Evolutionary conservation across 2,888 invertebrate genomes (phyloP), one percentile per base, ranked within the genome.

Genomic region (Nomada lathburiana): DNA sequence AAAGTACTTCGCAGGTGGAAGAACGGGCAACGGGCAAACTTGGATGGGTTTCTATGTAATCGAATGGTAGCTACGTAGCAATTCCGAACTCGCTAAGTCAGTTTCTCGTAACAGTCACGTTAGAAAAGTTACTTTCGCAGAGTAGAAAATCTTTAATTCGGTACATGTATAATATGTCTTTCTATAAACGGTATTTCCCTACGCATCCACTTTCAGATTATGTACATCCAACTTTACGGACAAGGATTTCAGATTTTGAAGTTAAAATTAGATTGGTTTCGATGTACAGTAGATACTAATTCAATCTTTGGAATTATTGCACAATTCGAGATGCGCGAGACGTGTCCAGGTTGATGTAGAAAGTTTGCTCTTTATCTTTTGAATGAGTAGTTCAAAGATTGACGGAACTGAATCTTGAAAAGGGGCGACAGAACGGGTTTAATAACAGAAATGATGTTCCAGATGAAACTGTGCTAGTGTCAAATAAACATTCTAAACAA

Each of bases 1-100:
- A 55, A 73, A 57, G 55, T 57, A 26, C 55, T 55, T 44, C 9
- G 50, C 44, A 47, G 65, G 50, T 50, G 23, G 64, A 57, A 42
- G 13, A 47, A 47, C 57, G 29, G 18, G 53, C 13, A n/a, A 23
- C 23, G 10, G 36, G 36, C 13, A 42, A 74, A 60, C 67, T 67
- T 60, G 74, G 23, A 74, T 74, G 23, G 57, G 67, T 74, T 74
- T 67, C 59, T 64, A 23, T 67, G 65, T 67, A 74, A 74, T 65
- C 74, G 65, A 74, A 74, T 59, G 67, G 67, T 44, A 44, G 75
- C 50, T 75, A 68, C 52, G 60, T 75, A 52, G 60, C 68, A 62
- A 62, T 75, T 53, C 16, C 53, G 52, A 68, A 75, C 68, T 75
- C 11, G 26, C 52, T 53, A 75, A 75, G 75, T 75, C 67, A 52